Conservation (phyloP, 2,113 vertebrate species). For the Ochotona curzoniae region DNA sequence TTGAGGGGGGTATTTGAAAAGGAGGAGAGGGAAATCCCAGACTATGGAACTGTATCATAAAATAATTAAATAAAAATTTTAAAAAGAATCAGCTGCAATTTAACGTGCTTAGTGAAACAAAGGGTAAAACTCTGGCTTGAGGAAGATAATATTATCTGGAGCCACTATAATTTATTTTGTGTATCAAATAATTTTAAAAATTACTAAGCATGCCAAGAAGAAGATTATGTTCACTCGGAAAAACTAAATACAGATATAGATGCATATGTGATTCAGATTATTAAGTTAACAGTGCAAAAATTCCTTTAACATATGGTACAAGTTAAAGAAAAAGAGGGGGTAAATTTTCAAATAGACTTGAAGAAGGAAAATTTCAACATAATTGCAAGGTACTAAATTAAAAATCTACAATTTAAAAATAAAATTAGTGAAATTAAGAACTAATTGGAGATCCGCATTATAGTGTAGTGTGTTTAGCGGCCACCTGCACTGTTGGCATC, state of each 20-base stretch:
- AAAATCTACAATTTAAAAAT: constrained; percentile 37
- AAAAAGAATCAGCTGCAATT: constrained; percentile 24
- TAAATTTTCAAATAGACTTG: background rate
- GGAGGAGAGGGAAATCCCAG: too few species aligned
- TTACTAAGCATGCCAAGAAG: constrained; percentile 12
- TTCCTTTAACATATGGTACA: background rate
- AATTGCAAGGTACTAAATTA: background rate
- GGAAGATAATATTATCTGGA: constrained; percentile 2
- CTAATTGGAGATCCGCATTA: background rate
- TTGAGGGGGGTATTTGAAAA: too few species aligned
- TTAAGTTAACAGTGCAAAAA: constrained; percentile 19
- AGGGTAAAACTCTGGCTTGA: background rate
- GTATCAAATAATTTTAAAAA: constrained; percentile 21
- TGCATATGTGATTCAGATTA: constrained; percentile 13
- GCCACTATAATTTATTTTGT: background rate
- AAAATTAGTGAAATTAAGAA: constrained; percentile 46
- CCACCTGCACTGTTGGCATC: too few species aligned
- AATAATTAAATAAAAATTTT: too few species aligned
- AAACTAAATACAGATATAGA: background rate
- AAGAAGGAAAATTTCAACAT: background rate
- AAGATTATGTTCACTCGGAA: constrained; percentile 13
- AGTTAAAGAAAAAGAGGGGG: constrained; percentile 14
- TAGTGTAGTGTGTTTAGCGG: too few species aligned
- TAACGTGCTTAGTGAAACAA: background rate
- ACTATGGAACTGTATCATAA: too few species aligned